A percentile compares a stretch with the other conserved stretches of the same genome.
phyloP scores from a whole-genome alignment of 2,113 vertebrate genomes.

The Ictidomys tridecemlineatus region DNA sequence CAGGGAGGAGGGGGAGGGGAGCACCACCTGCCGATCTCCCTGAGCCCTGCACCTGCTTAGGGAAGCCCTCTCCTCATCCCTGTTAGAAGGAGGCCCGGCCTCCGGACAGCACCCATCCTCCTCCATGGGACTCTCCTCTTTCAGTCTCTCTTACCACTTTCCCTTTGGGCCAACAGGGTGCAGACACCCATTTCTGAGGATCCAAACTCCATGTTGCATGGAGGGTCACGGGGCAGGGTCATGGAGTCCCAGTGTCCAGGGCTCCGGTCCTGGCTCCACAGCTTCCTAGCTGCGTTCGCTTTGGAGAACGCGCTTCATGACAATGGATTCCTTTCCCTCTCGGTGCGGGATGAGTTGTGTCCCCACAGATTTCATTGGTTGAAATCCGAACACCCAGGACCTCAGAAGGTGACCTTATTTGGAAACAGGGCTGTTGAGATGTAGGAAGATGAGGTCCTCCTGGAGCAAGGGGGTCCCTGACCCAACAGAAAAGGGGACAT shows the following conservation, averaged over 20 bases:
- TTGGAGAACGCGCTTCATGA: not conserved
- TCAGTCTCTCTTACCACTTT: too few species aligned
- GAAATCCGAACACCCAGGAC: not conserved
- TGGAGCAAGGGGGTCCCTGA: not conserved
- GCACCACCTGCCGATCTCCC: not conserved
- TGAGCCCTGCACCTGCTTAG: not conserved
- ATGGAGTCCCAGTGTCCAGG: not conserved
- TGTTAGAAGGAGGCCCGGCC: not conserved
- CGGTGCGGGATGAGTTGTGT: not conserved
- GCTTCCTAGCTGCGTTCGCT: not conserved
- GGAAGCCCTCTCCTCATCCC: fast-evolving
- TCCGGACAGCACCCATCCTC: not conserved
- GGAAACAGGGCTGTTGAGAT: too few species aligned
- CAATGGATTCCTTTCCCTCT: not conserved
- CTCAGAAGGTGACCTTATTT: too few species aligned
- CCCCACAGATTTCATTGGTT: not conserved
- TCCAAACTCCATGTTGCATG: not conserved
- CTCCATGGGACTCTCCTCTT: not conserved
- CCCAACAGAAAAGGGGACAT: not conserved
- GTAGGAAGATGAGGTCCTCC: not conserved
- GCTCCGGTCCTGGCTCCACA: not conserved
- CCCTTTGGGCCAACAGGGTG: not conserved
- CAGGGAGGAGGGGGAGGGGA: fast-evolving
- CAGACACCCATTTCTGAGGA: not conserved
- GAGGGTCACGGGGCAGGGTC: fast-evolving